Evolutionary conservation across 2,888 invertebrate species (phyloP).

Genomic region (Heliconius erato): DNA sequence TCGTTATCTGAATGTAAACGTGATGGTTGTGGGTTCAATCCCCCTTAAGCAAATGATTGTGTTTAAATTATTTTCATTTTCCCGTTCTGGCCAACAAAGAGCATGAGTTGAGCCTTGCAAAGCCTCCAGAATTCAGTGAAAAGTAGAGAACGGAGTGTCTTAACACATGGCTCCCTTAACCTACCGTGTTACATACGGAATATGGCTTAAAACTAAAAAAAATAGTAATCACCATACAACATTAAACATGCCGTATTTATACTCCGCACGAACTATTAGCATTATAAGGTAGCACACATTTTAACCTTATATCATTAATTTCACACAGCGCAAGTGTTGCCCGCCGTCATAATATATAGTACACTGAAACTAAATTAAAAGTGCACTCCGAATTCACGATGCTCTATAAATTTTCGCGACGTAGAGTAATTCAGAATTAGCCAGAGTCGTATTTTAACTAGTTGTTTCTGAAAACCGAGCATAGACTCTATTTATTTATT

Average conservation of each 20-base stretch:
- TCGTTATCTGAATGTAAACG: no score
- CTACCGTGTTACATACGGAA: no score
- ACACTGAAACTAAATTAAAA: constrained; percentile 54
- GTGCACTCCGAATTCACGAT: constrained; percentile 62
- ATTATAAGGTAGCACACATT: not conserved
- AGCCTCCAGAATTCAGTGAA: no score
- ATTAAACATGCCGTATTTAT: not conserved
- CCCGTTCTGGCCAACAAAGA: no score
- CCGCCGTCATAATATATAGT: constrained; percentile 32
- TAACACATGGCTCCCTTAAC: no score
- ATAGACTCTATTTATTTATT: no score
- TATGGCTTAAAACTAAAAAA: no score
- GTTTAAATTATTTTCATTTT: no score
- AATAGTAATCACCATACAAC: not conserved
- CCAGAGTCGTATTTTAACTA: constrained; percentile 35
- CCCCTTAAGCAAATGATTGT: no score
- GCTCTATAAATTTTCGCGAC: constrained; percentile 54
- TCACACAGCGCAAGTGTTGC: constrained; percentile 36
- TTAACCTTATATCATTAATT: constrained; percentile 18
- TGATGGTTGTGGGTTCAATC: no score
- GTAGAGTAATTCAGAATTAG: constrained; percentile 34
- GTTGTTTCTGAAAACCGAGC: constrained; percentile 15
- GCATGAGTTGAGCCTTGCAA: no score
- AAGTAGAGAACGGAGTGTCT: no score
- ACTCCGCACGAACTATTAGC: not conserved